Conservation (phyloP, 2,888 invertebrate genomes). For the Pachycephus smyrnensis region DNA sequence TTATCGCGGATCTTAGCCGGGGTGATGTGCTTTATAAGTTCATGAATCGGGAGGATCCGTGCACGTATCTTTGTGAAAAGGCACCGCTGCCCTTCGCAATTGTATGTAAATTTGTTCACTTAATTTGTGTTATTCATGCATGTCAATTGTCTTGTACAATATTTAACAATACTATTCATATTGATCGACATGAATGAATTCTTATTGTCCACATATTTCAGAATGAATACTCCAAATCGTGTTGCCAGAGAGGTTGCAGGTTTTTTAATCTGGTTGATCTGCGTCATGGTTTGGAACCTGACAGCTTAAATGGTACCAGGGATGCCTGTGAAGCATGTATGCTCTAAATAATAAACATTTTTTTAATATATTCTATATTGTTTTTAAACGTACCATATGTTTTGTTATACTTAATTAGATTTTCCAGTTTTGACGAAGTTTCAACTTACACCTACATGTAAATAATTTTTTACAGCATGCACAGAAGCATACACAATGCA, state of each 20-base stretch:
- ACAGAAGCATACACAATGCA: constrained; percentile 53
- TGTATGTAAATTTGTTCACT: constrained; percentile 33
- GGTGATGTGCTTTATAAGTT: constrained; percentile 47
- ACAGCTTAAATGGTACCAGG: constrained; percentile 49
- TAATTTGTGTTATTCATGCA: background rate
- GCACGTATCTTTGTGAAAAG: constrained; percentile 54
- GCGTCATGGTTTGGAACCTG: constrained; percentile 45
- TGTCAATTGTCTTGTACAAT: background rate
- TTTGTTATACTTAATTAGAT: background rate
- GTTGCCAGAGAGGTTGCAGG: constrained; percentile 63
- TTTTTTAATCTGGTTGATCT: constrained; percentile 61
- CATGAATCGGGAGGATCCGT: constrained; percentile 50
- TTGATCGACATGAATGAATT: too few relatives aligned
- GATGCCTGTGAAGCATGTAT: constrained; percentile 59
- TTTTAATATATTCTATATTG: background rate
- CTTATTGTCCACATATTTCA: constrained; percentile 27
- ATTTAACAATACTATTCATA: background rate
- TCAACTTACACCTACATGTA: background rate
- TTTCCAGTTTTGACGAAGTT: background rate
- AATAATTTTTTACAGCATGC: constrained; percentile 49
- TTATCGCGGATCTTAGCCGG: constrained; percentile 23
- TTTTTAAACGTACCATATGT: background rate
- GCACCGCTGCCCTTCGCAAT: constrained; percentile 39
- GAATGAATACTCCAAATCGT: constrained; percentile 50
- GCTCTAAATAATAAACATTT: constrained; percentile 26